Evolutionary conservation across 2,113 vertebrate genomes (phyloP).

Genomic region (Prunella himalayana): DNA sequence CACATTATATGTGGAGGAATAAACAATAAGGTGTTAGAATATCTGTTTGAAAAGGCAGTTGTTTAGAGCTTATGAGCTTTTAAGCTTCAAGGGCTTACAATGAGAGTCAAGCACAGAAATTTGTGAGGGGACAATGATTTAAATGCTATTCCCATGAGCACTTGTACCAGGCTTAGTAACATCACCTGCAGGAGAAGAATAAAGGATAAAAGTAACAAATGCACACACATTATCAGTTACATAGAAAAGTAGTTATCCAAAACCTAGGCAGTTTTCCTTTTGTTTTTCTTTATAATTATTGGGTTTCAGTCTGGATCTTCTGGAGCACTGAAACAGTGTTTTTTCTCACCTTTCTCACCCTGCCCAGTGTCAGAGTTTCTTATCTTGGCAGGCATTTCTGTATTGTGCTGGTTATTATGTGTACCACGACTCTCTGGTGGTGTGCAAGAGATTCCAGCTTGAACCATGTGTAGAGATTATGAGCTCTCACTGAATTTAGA

Average conservation of each 20-base stretch:
- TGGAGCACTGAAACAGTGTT: background rate
- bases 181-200: background rate
- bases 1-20: background rate
- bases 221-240: background rate
- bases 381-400: background rate
- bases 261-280: background rate
- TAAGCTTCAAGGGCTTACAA: background rate
- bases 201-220: background rate
- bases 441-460: background rate
- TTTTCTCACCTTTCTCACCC: background rate
- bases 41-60: background rate
- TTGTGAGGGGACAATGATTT: background rate
- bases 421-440: background rate
- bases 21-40: background rate
- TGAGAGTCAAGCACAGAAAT: background rate
- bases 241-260: background rate
- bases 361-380: background rate
- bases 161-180: background rate
- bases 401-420: background rate
- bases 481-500: background rate
- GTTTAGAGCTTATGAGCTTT: background rate
- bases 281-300: background rate
- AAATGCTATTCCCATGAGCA: background rate
- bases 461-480: background rate
- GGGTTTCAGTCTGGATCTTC: background rate